Evolutionary conservation across 2,888 invertebrate species (phyloP).

Genomic region (Tachina fera): DNA sequence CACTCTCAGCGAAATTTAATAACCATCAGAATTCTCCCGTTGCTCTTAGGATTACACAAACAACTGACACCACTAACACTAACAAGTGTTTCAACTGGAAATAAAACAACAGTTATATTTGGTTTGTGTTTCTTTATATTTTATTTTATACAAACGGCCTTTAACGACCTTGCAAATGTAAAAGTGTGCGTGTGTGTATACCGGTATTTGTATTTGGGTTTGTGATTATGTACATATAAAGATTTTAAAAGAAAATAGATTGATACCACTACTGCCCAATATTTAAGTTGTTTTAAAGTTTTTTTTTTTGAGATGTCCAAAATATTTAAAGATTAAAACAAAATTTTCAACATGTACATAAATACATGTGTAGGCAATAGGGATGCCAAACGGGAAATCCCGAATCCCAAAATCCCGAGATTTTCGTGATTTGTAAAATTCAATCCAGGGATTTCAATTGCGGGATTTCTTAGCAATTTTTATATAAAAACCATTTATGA

Average conservation of each 20-base stretch:
- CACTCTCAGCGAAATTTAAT: background rate
- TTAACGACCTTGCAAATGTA: constrained; percentile 78
- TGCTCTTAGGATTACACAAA: background rate
- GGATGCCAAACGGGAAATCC: too few relatives aligned
- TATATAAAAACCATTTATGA: too few relatives aligned
- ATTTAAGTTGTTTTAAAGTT: too few relatives aligned
- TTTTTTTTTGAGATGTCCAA: too few relatives aligned
- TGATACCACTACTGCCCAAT: too few relatives aligned
- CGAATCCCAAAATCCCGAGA: too few relatives aligned
- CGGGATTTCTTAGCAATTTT: too few relatives aligned
- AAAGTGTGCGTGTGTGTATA: constrained; percentile 33
- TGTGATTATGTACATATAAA: background rate
- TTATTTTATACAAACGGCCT: constrained; percentile 80
- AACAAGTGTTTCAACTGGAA: background rate
- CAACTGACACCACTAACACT: background rate
- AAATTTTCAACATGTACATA: background rate
- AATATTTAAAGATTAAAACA: too few relatives aligned
- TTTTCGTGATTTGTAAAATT: too few relatives aligned
- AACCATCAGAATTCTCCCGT: background rate
- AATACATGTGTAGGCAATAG: too few relatives aligned
- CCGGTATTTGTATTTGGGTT: background rate
- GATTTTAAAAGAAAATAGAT: background rate
- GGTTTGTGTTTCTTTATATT: constrained; percentile 3
- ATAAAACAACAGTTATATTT: constrained; percentile 37
- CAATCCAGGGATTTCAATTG: too few relatives aligned